Percentiles rank a stretch among this genome's conserved stretches.
phyloP scores from a whole-genome alignment of 2,888 invertebrate genomes.

The Reticulitermes lucifugus region DNA sequence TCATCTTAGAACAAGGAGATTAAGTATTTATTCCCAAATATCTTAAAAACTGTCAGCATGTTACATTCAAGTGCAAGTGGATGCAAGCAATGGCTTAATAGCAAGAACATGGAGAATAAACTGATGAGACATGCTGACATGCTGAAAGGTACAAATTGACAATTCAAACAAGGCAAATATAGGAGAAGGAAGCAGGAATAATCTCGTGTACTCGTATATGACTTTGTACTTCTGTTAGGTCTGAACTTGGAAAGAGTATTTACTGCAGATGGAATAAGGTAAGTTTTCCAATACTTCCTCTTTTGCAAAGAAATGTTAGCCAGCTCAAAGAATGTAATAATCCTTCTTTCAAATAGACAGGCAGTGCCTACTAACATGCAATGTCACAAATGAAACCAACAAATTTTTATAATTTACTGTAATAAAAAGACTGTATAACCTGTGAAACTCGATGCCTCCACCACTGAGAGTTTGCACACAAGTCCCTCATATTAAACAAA shows the following conservation, averaged over 20 bases:
- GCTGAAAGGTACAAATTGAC: background rate
- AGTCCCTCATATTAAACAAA: too few species aligned
- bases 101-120: background rate
- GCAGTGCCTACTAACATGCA: too few species aligned
- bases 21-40: background rate
- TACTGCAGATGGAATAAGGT: background rate
- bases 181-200: background rate
- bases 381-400: too few species aligned
- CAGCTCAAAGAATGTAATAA: too few species aligned
- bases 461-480: too few species aligned
- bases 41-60: background rate
- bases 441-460: too few species aligned
- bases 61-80: background rate
- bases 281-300: too few species aligned
- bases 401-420: too few species aligned
- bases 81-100: background rate
- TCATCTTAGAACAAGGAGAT: background rate
- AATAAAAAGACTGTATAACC: too few species aligned
- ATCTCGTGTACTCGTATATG: background rate
- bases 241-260: background rate
- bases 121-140: background rate
- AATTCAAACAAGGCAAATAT: background rate
- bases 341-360: too few species aligned
- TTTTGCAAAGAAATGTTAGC: too few species aligned
- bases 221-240: background rate